Conservation (phyloP, 2,113 vertebrate species). For the Symphodus melops region DNA sequence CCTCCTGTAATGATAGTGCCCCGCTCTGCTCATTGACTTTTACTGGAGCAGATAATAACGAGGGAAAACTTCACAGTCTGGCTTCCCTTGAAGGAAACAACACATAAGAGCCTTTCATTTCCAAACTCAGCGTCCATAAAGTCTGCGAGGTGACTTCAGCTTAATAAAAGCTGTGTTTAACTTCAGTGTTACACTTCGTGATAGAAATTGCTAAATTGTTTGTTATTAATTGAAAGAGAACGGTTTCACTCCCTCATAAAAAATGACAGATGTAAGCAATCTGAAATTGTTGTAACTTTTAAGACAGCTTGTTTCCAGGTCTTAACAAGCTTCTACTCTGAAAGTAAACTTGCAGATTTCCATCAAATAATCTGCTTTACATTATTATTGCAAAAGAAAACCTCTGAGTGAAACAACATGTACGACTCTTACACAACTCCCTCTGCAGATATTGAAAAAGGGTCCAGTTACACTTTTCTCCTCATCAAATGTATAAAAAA, state of each 20-base stretch:
- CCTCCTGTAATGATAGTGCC: neutral
- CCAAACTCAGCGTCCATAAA: constrained; percentile 9
- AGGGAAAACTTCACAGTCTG: neutral
- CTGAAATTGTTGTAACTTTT: neutral
- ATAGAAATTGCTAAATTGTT: neutral
- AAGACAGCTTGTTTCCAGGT: no score
- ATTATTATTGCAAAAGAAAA: neutral
- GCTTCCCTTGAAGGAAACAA: constrained; percentile 4
- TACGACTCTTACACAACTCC: neutral
- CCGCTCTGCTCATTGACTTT: constrained; percentile 27
- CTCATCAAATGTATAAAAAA: neutral
- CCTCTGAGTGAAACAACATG: neutral
- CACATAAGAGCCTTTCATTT: constrained; percentile 20
- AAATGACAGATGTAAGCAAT: neutral
- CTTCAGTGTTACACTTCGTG: neutral
- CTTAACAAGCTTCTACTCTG: neutral
- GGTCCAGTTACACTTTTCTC: neutral
- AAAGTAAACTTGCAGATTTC: neutral
- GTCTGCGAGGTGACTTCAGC: neutral
- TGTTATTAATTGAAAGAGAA: neutral
- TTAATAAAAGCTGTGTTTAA: neutral
- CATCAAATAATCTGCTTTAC: neutral
- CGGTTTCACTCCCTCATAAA: neutral
- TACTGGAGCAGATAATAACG: constrained; percentile 30
- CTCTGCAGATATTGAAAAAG: neutral